Base-by-base conservation (phyloP, 2,888 invertebrate genomes). In the Epicampocera succincta region DNA sequence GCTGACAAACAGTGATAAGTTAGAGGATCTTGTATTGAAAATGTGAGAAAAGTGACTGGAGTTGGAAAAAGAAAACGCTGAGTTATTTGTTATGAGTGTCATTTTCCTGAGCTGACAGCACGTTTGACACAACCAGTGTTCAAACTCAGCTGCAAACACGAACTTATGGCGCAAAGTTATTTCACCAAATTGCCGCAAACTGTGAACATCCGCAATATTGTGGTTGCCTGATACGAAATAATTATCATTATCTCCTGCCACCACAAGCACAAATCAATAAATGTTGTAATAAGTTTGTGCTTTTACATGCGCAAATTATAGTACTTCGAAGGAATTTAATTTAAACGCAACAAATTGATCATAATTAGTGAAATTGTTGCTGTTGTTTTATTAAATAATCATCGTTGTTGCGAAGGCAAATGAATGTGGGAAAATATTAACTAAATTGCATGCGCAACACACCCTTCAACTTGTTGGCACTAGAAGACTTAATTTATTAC, bases 181-280 rank as follows among this genome's bases (percentile, higher is more conserved):
- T 21, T 13, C n/a, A n/a, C n/a, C n/a, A n/a, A n/a, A n/a, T n/a
- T n/a, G n/a, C n/a, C 11, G 9, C 3, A 3, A 13, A 50, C 65
- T 74, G 54, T 65, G 65, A 56, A 54, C 19, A 58, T 4, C 74
- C 74, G 19, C n/a, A 60, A 50, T 68, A 33, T 50, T 75, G 58
- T 9, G 58, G 58, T 68, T 68, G 19, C 17, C 19, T 13, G n/a
- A 12, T 33, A 15, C 29, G 29, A 56, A 54, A 29, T 63, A 44
- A 61, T 63, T 46, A 25, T 38, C 12, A 65, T 56, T 54, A 48
- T 9, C 17, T 40, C 9, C 15, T 29, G 11, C 52, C 44, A 52
- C 75, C 66, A 68, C 66, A 52, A 44, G 11, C 50, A 60, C 29
- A 44, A 75, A 50, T 52, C 33, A 44, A 68, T 75, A 68, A 68